These are phyloP conservation scores for Gobius niger DNA, from an alignment of 2,113 vertebrate species.

Conservation along the genomic window DNA sequence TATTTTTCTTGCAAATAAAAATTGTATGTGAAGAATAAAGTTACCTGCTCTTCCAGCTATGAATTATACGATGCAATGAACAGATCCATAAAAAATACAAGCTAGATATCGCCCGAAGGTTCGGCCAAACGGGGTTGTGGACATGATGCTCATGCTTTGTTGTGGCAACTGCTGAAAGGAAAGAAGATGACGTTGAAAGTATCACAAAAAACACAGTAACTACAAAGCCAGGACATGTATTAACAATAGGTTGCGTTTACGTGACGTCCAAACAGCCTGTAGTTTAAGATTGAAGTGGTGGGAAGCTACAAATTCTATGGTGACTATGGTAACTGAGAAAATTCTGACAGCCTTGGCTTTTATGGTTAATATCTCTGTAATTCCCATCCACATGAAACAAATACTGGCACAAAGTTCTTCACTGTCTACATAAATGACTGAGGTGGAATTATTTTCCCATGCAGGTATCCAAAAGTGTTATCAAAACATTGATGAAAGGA, in stretches of 20 bases:
- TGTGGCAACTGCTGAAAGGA: background rate
- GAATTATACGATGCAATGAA: background rate
- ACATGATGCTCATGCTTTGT: background rate
- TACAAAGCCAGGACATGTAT: background rate
- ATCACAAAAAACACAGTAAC: background rate
- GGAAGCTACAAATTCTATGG: too few relatives aligned
- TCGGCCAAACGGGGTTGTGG: background rate
- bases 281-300: too few relatives aligned
- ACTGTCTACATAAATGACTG: too few relatives aligned
- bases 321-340: too few relatives aligned
- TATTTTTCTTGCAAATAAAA: background rate
- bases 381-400: too few relatives aligned
- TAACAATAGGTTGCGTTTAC: background rate
- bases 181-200: background rate
- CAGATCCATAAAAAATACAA: background rate
- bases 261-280: too few relatives aligned
- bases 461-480: too few relatives aligned
- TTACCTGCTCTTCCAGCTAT: background rate
- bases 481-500: too few relatives aligned
- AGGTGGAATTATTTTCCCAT: too few relatives aligned
- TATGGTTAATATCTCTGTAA: too few relatives aligned
- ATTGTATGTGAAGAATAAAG: background rate
- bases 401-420: too few relatives aligned
- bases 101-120: background rate
- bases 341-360: too few relatives aligned